Evolutionary conservation across 2,797 vertebrate species (phyloP).

Genomic region (Acanthis flammea): DNA sequence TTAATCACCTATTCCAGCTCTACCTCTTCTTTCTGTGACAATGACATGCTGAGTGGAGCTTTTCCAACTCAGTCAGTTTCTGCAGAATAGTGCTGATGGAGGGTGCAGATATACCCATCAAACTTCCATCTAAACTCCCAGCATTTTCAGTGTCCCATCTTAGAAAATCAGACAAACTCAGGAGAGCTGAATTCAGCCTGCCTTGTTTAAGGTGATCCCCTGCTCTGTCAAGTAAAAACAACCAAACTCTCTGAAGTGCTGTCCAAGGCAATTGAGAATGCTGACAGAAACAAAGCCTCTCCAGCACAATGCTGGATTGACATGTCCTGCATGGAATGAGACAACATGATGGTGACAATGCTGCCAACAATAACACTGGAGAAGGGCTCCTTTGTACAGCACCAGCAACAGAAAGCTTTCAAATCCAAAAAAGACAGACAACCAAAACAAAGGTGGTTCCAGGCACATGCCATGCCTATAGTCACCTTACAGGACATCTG

Average conservation of each 20-base stretch:
- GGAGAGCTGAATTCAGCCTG: not conserved
- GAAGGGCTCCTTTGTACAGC: not conserved
- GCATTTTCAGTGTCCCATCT: not conserved
- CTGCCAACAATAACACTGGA: not conserved
- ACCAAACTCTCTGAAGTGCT: not conserved
- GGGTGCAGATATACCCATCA: not conserved
- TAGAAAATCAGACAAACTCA: not conserved
- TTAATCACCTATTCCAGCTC: not conserved
- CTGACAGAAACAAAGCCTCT: not conserved
- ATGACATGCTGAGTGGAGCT: not conserved
- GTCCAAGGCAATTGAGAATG: not conserved
- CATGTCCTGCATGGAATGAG: not conserved
- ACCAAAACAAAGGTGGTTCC: fast-evolving
- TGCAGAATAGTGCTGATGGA: not conserved
- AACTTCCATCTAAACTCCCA: not conserved
- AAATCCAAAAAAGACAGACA: not conserved
- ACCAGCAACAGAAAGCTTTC: not conserved
- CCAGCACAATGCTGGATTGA: not conserved
- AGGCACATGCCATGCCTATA: not conserved
- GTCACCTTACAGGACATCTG: not conserved
- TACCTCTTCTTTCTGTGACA: not conserved
- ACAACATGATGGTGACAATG: not conserved
- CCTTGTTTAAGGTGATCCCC: not conserved
- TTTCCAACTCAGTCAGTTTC: not conserved
- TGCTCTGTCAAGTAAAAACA: not conserved